phyloP scores from a whole-genome alignment of 2,888 invertebrate species.

The Hyposoter dolosus region DNA sequence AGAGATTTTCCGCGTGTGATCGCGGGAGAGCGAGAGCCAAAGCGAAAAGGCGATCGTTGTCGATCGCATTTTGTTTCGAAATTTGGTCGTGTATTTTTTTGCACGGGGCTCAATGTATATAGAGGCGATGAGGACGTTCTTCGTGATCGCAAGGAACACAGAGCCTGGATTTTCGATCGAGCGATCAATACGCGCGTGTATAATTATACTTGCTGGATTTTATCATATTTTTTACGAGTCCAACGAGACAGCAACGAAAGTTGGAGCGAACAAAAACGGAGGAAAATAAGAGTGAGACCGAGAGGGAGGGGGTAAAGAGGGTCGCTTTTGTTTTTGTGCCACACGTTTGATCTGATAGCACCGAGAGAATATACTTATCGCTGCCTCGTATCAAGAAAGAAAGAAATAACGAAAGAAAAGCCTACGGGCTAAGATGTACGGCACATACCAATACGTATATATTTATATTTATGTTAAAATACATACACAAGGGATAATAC shows the following conservation, averaged over 20 bases:
- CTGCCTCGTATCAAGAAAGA: slow-evolving; percentile 77
- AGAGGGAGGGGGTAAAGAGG: slow-evolving; percentile 61
- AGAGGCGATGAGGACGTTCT: neutral
- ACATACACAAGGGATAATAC: slow-evolving; percentile 44
- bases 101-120: neutral
- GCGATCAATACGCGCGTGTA: slow-evolving; percentile 54
- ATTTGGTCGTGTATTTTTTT: neutral
- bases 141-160: slow-evolving; percentile 8
- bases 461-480: slow-evolving; percentile 30
- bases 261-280: slow-evolving; percentile 39
- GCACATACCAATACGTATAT: slow-evolving; percentile 13
- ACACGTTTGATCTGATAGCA: slow-evolving; percentile 65
- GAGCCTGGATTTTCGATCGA: slow-evolving; percentile 51
- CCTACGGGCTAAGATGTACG: slow-evolving; percentile 73
- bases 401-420: slow-evolving; percentile 65
- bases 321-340: slow-evolving; percentile 81
- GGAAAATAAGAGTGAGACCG: slow-evolving; percentile 62
- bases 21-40: neutral
- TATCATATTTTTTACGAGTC: slow-evolving; percentile 67
- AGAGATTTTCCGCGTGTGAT: slow-evolving; percentile 61
- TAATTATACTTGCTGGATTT: slow-evolving; percentile 64
- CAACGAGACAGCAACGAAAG: slow-evolving; percentile 69
- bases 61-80: slow-evolving; percentile 15
- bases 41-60: slow-evolving; percentile 29
- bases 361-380: slow-evolving; percentile 80